Percentiles rank a stretch among this genome's conserved stretches.
phyloP scores from a whole-genome alignment of 2,888 invertebrate species.

The Odontocolon sp. region DNA sequence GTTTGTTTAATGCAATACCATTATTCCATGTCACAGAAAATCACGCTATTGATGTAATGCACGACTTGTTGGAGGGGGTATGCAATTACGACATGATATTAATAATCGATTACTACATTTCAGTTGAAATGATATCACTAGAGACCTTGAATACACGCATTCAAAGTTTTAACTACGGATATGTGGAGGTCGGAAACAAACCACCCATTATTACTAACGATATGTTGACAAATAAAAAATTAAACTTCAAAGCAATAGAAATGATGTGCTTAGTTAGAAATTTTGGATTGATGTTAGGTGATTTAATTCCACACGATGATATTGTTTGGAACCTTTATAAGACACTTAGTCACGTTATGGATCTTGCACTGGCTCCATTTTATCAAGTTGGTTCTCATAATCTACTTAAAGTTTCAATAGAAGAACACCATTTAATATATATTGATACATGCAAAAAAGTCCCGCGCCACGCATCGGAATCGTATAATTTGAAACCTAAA shows the following conservation, averaged over 20 bases:
- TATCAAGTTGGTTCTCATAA: constrained; percentile 18
- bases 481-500: constrained; percentile 32
- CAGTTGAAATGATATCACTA: constrained; percentile 31
- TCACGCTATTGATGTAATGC: constrained; percentile 59
- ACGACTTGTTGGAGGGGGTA: constrained; percentile 58
- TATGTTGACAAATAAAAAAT: constrained; percentile 44
- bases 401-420: constrained; percentile 28
- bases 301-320: constrained; percentile 41
- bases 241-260: constrained; percentile 55
- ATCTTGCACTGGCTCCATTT: constrained; percentile 32
- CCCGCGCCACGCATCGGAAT: not conserved
- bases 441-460: constrained; percentile 25
- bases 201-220: constrained; percentile 46
- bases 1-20: constrained; percentile 54
- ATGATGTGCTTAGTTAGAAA: constrained; percentile 50
- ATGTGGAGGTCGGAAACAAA: constrained; percentile 42
- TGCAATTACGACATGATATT: constrained; percentile 49
- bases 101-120: constrained; percentile 44
- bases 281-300: constrained; percentile 40
- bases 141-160: constrained; percentile 36
- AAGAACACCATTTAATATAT: constrained; percentile 43
- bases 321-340: constrained; percentile 51
- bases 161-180: constrained; percentile 42
- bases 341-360: constrained; percentile 44
- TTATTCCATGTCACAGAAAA: constrained; percentile 54